Conservation (phyloP, 2,113 vertebrate species). For the Ophthalmolycus amberensis region DNA sequence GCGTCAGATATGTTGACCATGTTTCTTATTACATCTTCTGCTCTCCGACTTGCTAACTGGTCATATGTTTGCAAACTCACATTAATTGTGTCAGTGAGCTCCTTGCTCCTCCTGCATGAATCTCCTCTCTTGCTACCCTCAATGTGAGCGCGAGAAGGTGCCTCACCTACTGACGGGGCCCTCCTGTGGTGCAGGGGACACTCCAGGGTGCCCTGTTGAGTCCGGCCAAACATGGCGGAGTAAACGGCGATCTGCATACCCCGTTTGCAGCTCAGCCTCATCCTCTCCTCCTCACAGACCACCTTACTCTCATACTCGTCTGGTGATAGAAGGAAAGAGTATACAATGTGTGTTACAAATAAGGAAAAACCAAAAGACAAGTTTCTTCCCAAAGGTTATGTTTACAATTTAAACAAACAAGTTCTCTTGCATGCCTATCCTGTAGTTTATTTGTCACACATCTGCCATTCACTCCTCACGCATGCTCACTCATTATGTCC, state of each 20-base stretch:
- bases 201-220: slow-evolving; percentile 87
- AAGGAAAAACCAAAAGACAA: neutral
- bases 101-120: neutral
- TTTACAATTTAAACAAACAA: neutral
- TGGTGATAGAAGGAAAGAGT: slow-evolving; percentile 58
- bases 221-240: slow-evolving; percentile 89
- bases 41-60: neutral
- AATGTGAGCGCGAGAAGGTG: neutral
- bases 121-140: neutral
- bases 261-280: slow-evolving; percentile 90
- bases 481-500: too few relatives aligned
- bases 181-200: slow-evolving; percentile 86
- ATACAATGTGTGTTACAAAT: neutral
- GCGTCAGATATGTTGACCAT: neutral
- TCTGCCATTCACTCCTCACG: too few relatives aligned
- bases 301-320: slow-evolving; percentile 93
- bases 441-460: too few relatives aligned
- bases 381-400: neutral
- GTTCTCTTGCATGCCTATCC: too few relatives aligned
- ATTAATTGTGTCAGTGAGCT: neutral
- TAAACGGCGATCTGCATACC: slow-evolving; percentile 91
- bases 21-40: neutral
- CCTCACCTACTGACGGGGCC: slow-evolving; percentile 86
- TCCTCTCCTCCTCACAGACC: slow-evolving; percentile 90
- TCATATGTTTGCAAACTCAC: neutral